Base-by-base conservation (phyloP, 2,113 vertebrate genomes). In the Taurulus bubalis region DNA sequence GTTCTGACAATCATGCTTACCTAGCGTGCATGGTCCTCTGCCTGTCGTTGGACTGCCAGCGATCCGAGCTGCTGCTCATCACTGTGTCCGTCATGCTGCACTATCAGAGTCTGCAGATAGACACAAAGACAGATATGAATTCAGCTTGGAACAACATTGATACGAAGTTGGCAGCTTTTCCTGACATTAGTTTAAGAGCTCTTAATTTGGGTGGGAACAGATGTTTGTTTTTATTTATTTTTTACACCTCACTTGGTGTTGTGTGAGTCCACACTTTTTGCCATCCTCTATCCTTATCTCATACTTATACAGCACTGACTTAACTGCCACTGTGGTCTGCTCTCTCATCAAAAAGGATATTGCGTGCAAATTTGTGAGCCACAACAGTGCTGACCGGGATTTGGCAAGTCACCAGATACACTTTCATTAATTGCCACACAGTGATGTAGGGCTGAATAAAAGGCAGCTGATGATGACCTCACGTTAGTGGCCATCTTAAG, bases 51-150 rank as follows among this genome's bases (percentile, higher is more conserved):
- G 96, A 95, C 92, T 93, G 94, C 97, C 97, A 98, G 75, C 94
- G 96, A 88, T 94, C 95, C 0, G 96, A 94, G 88, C 94, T 95
- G 87, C 86, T 93, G 16, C 96, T 96, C 92, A 97, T 93, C 86
- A 97, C 96, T 0, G 98, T 90, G 90, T 99, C 95, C 0, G 98
- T 97, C 98, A 99, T 99, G 90, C 85, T 20, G 69, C 82, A 18
- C 83, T 76, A 40, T 68, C 64, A 70, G 82, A 85, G 75, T 75
- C 91, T 91, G 82, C 47, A 70, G 59, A 45, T 24, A 60, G 63
- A 60, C 10, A 73, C 2, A 70, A 20, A 58, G n/a, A 56, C 12
- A 38, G n/a, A 59, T 0, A 60, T 26, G 1, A 32, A 77, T 22
- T 60, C 53, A 55, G 71, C 79, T 58, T 32, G 4, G 66, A 22